A percentile compares a stretch with the other conserved stretches of the same genome.
Conservation (phyloP, 2,888 invertebrate species). For the Watsonalla binaria region DNA sequence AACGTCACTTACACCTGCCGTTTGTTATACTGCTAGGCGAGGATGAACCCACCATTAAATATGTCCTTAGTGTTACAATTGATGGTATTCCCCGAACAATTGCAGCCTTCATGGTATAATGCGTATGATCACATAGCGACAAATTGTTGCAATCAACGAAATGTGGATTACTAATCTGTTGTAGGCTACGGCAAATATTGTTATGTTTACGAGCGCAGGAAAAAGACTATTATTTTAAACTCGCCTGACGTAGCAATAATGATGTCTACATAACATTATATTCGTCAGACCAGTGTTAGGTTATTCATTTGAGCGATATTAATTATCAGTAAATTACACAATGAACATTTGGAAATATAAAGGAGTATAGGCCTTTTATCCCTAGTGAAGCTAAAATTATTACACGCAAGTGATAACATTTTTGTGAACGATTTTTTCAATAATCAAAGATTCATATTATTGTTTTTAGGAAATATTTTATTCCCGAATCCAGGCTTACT, state of each 20-base stretch:
- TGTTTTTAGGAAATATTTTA: too few species aligned
- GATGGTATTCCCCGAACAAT: slow-evolving; percentile 71
- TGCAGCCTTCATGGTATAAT: slow-evolving; percentile 73
- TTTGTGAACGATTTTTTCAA: too few species aligned
- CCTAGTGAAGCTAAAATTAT: too few species aligned
- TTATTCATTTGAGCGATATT: background rate
- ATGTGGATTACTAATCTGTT: slow-evolving; percentile 62
- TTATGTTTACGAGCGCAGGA: slow-evolving; percentile 38
- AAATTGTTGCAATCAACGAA: slow-evolving; percentile 72
- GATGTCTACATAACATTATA: slow-evolving; percentile 5
- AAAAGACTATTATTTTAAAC: slow-evolving; percentile 30
- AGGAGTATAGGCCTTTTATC: too few species aligned
- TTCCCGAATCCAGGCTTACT: too few species aligned
- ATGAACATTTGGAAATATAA: background rate
- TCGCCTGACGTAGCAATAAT: slow-evolving; percentile 22
- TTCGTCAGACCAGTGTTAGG: background rate
- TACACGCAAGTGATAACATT: too few species aligned
- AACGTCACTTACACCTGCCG: slow-evolving; percentile 20
- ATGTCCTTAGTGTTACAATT: slow-evolving; percentile 57
- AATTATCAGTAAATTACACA: background rate
- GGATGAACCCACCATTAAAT: slow-evolving; percentile 60
- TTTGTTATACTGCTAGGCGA: slow-evolving; percentile 36
- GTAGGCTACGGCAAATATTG: slow-evolving; percentile 35
- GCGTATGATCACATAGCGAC: slow-evolving; percentile 59
- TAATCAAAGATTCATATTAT: too few species aligned